Conservation (phyloP, 2,113 vertebrate species). For the Ceyx cyanopectus region DNA sequence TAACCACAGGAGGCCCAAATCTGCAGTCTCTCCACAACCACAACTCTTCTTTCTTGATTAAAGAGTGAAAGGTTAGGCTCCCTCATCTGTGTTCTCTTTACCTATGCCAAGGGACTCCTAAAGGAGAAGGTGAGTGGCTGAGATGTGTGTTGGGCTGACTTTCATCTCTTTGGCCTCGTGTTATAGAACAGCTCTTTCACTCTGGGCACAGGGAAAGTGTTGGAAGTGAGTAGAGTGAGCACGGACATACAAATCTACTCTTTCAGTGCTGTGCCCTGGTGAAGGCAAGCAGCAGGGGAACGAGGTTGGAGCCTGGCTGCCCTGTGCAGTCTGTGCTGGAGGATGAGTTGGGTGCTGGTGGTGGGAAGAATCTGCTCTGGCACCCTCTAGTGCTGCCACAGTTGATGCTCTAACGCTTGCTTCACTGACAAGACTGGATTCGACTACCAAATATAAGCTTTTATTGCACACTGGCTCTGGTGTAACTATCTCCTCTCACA, state of each 20-base stretch:
- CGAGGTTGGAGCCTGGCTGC: background rate
- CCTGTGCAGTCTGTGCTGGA: background rate
- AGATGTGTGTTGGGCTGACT: background rate
- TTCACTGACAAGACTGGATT: background rate
- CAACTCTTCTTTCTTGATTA: background rate
- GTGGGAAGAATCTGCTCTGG: constrained; percentile 7
- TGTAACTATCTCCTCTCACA: accelerated
- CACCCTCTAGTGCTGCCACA: constrained; percentile 43
- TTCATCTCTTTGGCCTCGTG: background rate
- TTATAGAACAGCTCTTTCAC: background rate
- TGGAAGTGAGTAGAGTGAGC: background rate
- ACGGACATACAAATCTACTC: too few species aligned
- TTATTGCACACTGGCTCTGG: accelerated
- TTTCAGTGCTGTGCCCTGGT: background rate
- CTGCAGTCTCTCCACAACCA: constrained; percentile 18
- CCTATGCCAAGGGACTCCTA: background rate
- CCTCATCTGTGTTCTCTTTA: background rate
- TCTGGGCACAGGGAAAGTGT: background rate
- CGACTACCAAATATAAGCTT: accelerated
- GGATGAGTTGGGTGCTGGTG: background rate
- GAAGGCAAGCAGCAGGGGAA: background rate
- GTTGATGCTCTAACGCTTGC: background rate
- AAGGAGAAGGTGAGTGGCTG: background rate
- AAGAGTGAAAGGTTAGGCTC: background rate
- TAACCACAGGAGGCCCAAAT: constrained; percentile 44